Conservation (phyloP, 2,797 vertebrate species). For the Fringilla coelebs region DNA sequence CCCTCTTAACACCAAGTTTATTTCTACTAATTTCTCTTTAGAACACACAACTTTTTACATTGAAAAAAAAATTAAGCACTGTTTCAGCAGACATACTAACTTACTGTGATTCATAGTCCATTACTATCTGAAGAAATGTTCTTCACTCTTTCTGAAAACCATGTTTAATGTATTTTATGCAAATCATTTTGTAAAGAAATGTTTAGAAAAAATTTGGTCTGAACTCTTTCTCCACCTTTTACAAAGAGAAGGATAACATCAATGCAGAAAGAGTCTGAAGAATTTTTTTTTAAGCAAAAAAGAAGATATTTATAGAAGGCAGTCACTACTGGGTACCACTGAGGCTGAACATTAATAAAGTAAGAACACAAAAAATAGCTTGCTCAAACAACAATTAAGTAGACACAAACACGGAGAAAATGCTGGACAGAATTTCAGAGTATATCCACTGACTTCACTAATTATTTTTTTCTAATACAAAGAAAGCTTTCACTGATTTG, state of each 20-base stretch:
- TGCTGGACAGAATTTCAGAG: background rate
- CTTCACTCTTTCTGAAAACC: background rate
- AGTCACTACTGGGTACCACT: background rate
- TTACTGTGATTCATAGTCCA: background rate
- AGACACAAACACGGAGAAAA: background rate
- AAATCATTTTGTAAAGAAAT: background rate
- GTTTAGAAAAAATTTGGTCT: background rate
- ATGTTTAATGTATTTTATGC: background rate
- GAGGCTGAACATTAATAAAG: background rate
- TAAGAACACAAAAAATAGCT: background rate
- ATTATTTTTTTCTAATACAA: background rate
- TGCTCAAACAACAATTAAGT: background rate
- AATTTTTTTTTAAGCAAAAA: background rate
- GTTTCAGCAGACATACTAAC: background rate
- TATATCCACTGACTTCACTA: background rate
- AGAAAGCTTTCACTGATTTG: conserved; percentile 31
- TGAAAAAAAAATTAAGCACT: background rate
- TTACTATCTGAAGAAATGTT: background rate
- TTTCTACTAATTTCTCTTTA: background rate
- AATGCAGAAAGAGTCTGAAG: background rate
- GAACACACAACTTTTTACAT: background rate
- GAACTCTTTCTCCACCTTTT: background rate
- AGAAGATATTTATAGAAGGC: background rate
- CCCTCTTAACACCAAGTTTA: background rate
- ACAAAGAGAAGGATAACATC: background rate